These are phyloP conservation scores for Folsomia manolachei DNA, from an alignment of 2,888 invertebrate genomes.

Conservation along the genomic window DNA sequence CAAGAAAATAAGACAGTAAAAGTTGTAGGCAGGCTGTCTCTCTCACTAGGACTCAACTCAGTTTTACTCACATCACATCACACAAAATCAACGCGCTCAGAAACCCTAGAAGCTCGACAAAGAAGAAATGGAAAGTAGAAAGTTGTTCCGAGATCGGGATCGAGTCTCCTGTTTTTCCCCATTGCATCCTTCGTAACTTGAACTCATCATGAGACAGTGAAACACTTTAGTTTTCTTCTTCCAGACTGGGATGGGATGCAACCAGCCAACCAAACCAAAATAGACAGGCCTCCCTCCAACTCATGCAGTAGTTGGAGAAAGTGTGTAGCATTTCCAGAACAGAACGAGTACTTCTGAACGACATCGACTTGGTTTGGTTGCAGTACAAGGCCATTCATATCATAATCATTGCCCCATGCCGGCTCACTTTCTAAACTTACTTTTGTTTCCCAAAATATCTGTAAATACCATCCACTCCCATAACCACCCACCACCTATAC, in stretches of 20 bases:
- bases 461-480: too few relatives aligned
- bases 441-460: too few relatives aligned
- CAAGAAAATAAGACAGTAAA: too few relatives aligned
- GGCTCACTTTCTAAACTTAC: too few relatives aligned
- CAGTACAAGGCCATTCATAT: not conserved
- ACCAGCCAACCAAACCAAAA: not conserved
- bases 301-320: too few relatives aligned
- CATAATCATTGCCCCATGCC: not conserved
- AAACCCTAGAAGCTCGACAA: too few relatives aligned
- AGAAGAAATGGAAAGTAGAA: not conserved
- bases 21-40: not conserved
- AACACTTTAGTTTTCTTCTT: not conserved
- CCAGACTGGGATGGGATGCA: not conserved
- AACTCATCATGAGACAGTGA: too few relatives aligned
- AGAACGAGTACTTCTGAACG: not conserved
- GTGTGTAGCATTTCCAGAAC: too few relatives aligned
- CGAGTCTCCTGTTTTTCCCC: not conserved
- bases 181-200: not conserved
- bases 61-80: not conserved
- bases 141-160: not conserved
- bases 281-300: too few relatives aligned
- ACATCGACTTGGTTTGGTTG: too few relatives aligned
- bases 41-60: not conserved
- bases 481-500: too few relatives aligned
- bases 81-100: not conserved